These are phyloP conservation scores for Enteromius argenteus DNA, from an alignment of 2,797 vertebrate genomes.

Conservation along the genomic window DNA sequence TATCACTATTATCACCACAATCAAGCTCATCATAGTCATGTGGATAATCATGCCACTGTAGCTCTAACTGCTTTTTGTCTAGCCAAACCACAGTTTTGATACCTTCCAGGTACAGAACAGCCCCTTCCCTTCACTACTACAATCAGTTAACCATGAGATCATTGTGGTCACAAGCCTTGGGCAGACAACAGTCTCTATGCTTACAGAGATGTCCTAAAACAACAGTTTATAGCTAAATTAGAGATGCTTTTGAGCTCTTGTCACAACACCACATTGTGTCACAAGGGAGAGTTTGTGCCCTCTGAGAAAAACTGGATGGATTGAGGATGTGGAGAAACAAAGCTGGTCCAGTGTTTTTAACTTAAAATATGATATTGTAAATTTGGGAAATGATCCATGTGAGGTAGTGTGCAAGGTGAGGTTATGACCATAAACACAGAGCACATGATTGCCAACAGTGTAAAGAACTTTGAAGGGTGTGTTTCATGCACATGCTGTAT, in stretches of 20 bases:
- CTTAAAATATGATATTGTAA: slow-evolving; percentile 20
- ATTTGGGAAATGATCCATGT: slow-evolving; percentile 23
- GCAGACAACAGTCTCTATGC: slow-evolving; percentile 30
- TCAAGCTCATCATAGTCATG: slow-evolving; percentile 19
- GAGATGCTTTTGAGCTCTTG: slow-evolving; percentile 15
- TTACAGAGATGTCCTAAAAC: slow-evolving; percentile 29
- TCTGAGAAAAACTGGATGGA: background rate
- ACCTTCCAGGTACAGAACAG: slow-evolving; percentile 41
- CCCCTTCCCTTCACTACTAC: slow-evolving; percentile 9
- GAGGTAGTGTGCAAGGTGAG: slow-evolving; percentile 69
- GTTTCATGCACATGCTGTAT: background rate
- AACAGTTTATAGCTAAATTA: slow-evolving; percentile 26
- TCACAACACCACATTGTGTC: slow-evolving; percentile 40
- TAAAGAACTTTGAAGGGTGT: background rate
- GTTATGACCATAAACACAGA: slow-evolving; percentile 75
- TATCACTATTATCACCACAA: slow-evolving; percentile 7
- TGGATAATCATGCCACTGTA: slow-evolving; percentile 27
- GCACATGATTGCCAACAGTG: slow-evolving; percentile 4
- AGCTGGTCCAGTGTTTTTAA: slow-evolving; percentile 18
- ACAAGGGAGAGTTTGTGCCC: slow-evolving; percentile 40
- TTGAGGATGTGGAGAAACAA: slow-evolving; percentile 25
- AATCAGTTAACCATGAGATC: slow-evolving; percentile 25
- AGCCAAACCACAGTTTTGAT: slow-evolving; percentile 21
- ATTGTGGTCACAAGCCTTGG: slow-evolving; percentile 9
- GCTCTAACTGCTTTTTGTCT: slow-evolving; percentile 50